Percentiles rank a stretch among this genome's conserved stretches.
These are phyloP conservation scores for Balearica regulorum DNA, from an alignment of 2,797 vertebrate species.

Conservation along the genomic window DNA sequence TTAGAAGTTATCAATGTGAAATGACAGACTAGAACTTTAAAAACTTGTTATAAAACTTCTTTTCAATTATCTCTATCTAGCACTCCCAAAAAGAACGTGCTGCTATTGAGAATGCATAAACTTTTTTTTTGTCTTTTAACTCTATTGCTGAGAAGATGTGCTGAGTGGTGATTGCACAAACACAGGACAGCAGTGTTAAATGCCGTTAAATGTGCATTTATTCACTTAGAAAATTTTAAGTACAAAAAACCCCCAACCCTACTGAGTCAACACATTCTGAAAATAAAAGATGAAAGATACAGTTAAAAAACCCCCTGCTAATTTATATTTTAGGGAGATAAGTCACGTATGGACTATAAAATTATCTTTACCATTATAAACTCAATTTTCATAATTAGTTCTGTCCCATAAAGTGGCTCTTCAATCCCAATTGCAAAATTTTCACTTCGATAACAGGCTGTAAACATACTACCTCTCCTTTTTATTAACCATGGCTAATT, in stretches of 20 bases:
- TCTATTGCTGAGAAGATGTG: not conserved
- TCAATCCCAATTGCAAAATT: conserved; percentile 19
- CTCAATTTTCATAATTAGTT: conserved; percentile 53
- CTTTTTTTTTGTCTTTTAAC: not conserved
- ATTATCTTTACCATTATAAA: conserved; percentile 33
- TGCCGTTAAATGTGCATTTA: not conserved
- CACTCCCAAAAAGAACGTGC: not conserved
- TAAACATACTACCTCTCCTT: conserved; percentile 20
- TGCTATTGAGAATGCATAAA: not conserved
- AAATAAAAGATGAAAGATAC: not conserved
- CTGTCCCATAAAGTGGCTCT: conserved; percentile 10
- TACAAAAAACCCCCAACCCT: not conserved
- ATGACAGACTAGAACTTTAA: not conserved
- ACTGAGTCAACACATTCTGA: not conserved
- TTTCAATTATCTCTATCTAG: not conserved
- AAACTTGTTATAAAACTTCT: not conserved
- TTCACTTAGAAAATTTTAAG: not conserved
- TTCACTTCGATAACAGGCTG: conserved; percentile 32
- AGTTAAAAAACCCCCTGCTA: not conserved
- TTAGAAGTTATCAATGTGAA: not conserved
- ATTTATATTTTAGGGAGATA: not conserved
- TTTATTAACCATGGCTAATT: conserved; percentile 59
- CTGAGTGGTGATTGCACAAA: no score
- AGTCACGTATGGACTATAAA: not conserved
- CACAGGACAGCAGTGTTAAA: not conserved